Evolutionary conservation across 2,888 invertebrate genomes (phyloP), one percentile per base, ranked within the genome.

Genomic region (Ferdinandea cuprea): DNA sequence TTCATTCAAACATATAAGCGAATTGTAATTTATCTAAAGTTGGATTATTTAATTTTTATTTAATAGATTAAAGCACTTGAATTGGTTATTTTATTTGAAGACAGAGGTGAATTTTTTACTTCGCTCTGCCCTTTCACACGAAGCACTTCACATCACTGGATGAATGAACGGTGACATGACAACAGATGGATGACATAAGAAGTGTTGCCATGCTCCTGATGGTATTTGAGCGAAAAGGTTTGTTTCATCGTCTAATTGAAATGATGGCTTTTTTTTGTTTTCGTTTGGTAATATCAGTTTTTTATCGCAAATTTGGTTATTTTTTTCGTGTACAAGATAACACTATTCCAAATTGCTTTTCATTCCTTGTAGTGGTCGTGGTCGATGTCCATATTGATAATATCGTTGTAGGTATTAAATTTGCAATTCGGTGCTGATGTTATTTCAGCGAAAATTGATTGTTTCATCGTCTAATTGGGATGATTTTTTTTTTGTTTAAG

Each of bases 11-110:
- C 61, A 40, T 48, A 54, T 71, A 28, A 17, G 32, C 54, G 32
- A 59, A 19, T 52, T 17, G 28, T 65, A 32, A 73, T 52, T 72
- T 59, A 65, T 63, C 50, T 61, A 79, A 30, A 56, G 13, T 63
- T 56, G 37, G 42, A 15, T 71, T 71, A 76, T 58, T 76, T 58
- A 71, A 54, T 30, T 54, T 71, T 21, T 30, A 69, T 63, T 63
- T 63, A 61, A 68, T 44, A 35, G 72, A 83, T 58, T 73, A 73
- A 73, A 78, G 83, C 83, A 83, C 78, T 83, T 73, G 30, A 73
- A 63, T 78, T 78, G 56, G 58, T 72, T 68, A 48, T 66, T 78
- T 83, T 73, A 68, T 73, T 72, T 56, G 42, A 63, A 68, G 78
- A 72, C 56, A 77, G 66, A 83, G 35, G 42, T 77, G 48, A 83